Base-by-base conservation (phyloP, 1,140 invertebrate genomes). In the Chrysomallon squamiferum region DNA sequence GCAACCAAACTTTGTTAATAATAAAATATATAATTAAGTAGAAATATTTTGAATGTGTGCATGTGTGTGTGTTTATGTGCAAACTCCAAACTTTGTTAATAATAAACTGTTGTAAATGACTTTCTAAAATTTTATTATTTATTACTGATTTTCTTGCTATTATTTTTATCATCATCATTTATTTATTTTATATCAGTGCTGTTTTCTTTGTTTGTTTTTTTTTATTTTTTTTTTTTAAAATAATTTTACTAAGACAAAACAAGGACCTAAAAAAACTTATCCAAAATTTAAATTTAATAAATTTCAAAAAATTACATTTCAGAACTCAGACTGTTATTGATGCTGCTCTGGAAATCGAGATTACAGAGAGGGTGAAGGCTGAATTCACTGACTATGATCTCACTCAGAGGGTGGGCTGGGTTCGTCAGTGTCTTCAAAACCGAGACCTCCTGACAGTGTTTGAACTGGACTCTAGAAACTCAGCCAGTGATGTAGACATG, bases 401-500 rank as follows among this genome's bases (percentile, higher is more conserved):
- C 2, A 59, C 56, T 0, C 52, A 67, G 22, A 20, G 62, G 4
- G 60, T 79, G n/a, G 59, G 66, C 18, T 69, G 69, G 47, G 75
- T 84, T 20, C 72, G 74, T 35, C 66, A 77, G 15, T 81, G 79
- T 62, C 61, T 83, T 7, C 57, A 72, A 15, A 77, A 79, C 15
- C 71, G 65, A 20, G 76, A 84, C 63, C 67, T 82, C 6, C 69
- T 85, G 1, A 80, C 76, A 6, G 81, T 85, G 1, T 84, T 80
- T 76, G 72, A 77, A 33, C 65, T 84, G 18, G 79, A 82, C 43
- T 66, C 63, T 9, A 59, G 62, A 6, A 70, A 72, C 11, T 72
- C 72, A 15, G 61, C 62, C 7, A 68, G 68, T 49, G 80, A 83
- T 54, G 80, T 86, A 30, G 85, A 86, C 56, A 62, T 81, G 27